Evolutionary conservation across 2,888 invertebrate species (phyloP).

Genomic region (Eucera pruinosa): DNA sequence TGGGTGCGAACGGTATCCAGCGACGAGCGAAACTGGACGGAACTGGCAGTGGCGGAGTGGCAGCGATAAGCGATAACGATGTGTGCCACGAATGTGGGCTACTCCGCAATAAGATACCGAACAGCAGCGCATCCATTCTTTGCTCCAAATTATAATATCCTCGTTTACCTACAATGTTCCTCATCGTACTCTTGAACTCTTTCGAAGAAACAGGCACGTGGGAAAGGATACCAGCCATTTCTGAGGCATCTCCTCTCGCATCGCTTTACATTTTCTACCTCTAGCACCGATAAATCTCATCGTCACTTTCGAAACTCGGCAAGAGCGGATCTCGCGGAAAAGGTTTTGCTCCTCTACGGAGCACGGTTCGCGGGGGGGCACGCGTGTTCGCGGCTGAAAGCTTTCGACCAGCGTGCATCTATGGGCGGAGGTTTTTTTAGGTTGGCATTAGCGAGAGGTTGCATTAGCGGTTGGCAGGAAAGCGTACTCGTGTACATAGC

Average conservation of each 20-base stretch:
- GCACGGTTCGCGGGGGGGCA: no score
- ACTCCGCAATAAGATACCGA: conserved; percentile 5
- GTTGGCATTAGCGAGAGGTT: background rate
- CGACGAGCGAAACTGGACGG: no score
- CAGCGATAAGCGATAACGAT: conserved; percentile 47
- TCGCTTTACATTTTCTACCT: background rate
- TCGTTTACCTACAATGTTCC: conserved; percentile 32
- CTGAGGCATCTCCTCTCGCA: background rate
- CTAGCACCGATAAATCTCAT: background rate
- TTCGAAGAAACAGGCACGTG: conserved; percentile 54
- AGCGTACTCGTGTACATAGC: no score
- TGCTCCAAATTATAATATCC: conserved; percentile 46
- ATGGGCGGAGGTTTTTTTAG: background rate
- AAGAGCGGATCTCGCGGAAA: no score
- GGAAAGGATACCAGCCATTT: conserved; percentile 35
- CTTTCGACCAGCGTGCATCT: background rate
- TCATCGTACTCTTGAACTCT: conserved; percentile 24
- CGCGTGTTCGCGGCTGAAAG: no score
- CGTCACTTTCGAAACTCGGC: background rate
- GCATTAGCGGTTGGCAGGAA: background rate
- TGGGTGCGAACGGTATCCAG: no score
- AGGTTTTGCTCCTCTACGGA: no score
- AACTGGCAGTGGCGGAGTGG: no score
- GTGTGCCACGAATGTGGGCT: conserved; percentile 50
- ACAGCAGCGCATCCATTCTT: conserved; percentile 29